A percentile compares a stretch with the other conserved stretches of the same genome.
Conservation (phyloP, 2,113 vertebrate genomes). For the Rhadina sibilatrix region DNA sequence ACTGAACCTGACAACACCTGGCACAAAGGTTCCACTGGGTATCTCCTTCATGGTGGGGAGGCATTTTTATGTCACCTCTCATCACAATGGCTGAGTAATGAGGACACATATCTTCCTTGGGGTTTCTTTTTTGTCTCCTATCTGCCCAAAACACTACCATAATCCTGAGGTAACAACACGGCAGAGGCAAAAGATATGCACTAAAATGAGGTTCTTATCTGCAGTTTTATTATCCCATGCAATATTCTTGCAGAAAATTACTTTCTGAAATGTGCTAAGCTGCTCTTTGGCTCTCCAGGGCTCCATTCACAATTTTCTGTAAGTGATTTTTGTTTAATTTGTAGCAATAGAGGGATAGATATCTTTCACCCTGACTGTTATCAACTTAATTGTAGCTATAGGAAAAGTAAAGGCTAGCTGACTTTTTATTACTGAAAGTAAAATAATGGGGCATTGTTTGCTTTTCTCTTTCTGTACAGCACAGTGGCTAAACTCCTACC, state of each 20-base stretch:
- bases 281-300: constrained; percentile 36
- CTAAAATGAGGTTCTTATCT: constrained; percentile 50
- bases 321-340: constrained; percentile 63
- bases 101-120: constrained; percentile 8
- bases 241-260: constrained; percentile 48
- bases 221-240: constrained; percentile 47
- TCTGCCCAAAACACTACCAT: constrained; percentile 16
- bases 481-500: neutral
- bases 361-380: neutral
- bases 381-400: constrained; percentile 37
- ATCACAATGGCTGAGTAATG: neutral
- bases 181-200: constrained; percentile 30
- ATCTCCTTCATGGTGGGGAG: neutral
- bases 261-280: constrained; percentile 52
- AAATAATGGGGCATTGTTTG: neutral
- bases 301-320: constrained; percentile 36
- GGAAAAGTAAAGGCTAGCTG: neutral
- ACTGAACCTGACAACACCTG: constrained; percentile 13
- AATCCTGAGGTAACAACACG: constrained; percentile 44
- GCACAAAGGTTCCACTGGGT: neutral
- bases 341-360: constrained; percentile 11
- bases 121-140: constrained; percentile 46
- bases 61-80: constrained; percentile 7
- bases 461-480: neutral
- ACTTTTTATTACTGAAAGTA: neutral